A percentile compares a stretch with the other conserved stretches of the same genome.
These are phyloP conservation scores for Epistrophe eligans DNA, from an alignment of 2,888 invertebrate species.

Conservation along the genomic window DNA sequence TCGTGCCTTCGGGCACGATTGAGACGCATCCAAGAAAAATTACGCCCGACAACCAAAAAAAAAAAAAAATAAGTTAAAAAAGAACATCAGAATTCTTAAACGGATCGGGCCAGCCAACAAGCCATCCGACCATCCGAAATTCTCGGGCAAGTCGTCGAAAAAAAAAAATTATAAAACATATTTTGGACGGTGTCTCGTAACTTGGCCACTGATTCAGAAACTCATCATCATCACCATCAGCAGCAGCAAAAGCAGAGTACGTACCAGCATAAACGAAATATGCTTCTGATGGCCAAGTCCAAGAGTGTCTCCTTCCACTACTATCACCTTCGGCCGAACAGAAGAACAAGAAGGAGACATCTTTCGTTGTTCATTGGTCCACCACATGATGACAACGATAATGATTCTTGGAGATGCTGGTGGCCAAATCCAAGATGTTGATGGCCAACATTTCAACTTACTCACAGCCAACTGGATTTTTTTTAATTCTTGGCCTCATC, in stretches of 20 bases:
- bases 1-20: slow-evolving; percentile 81
- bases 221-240: slow-evolving; percentile 76
- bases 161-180: slow-evolving; percentile 49
- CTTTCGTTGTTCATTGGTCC: slow-evolving; percentile 58
- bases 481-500: slow-evolving; percentile 45
- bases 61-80: slow-evolving; percentile 47
- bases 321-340: slow-evolving; percentile 35
- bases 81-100: slow-evolving; percentile 69
- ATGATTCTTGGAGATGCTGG: slow-evolving; percentile 71
- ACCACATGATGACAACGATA: slow-evolving; percentile 70
- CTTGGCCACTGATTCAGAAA: slow-evolving; percentile 78
- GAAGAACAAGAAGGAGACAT: slow-evolving; percentile 32
- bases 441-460: slow-evolving; percentile 58
- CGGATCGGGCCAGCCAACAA: slow-evolving; percentile 73
- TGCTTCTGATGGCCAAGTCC: slow-evolving; percentile 80
- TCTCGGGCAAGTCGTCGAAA: slow-evolving; percentile 61
- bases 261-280: slow-evolving; percentile 59
- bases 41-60: slow-evolving; percentile 74
- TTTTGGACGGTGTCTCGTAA: slow-evolving; percentile 76
- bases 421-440: slow-evolving; percentile 72
- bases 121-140: slow-evolving; percentile 67
- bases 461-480: slow-evolving; percentile 49
- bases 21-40: slow-evolving; percentile 81
- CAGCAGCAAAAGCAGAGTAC: slow-evolving; percentile 54
- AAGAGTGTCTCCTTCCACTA: slow-evolving; percentile 78